Base-by-base conservation (phyloP, 2,888 invertebrate genomes). In the Orthonychiurus folsomi region DNA sequence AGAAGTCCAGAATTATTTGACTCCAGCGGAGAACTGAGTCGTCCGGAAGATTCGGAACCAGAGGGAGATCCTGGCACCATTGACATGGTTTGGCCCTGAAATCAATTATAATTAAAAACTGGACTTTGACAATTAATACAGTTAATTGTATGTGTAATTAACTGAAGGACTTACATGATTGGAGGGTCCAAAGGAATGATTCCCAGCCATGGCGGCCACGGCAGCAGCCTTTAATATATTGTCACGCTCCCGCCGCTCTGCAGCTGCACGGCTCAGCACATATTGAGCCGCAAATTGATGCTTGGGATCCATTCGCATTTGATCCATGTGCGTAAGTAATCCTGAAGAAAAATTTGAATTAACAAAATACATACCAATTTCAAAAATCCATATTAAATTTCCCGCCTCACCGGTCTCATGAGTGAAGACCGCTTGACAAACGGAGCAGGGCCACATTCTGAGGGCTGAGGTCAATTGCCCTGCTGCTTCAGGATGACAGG, bases 271-370 rank as follows among this genome's bases (percentile, higher is more conserved):
- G 62, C 89, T 89, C 47, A 93, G 80, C 53, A 93, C 92, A 79
- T 93, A 93, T 76, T 93, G 93, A 27, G 93, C 93, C 50, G 93
- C 93, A 75, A 93, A 93, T 78, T 93, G 93, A 80, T 93, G 93
- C 78, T 93, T 93, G 0, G 93, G 92, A 77, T 93, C 93, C 92
- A 93, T 93, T 75, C 93, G 84, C 93, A 93, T 93, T 77, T 93
- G 92, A 75, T 93, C 93, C 93, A 93, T 93, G 77, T 93, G 93
- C 64, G 89, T 89, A 63, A 93, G 82, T 28, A 93, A 83, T 75
- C 93, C 93, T 93, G n/a, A 80, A 27, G 82, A 80, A 73, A 59
- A 55, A 53, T n/a, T 57, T n/a, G 37, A 57, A 57, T 28, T n/a
- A 12, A 23, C 37, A 57, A 57, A 15, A n/a, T 48, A 48, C 48